Conservation (phyloP, 2,888 invertebrate genomes). For the Nephrotoma appendiculata region DNA sequence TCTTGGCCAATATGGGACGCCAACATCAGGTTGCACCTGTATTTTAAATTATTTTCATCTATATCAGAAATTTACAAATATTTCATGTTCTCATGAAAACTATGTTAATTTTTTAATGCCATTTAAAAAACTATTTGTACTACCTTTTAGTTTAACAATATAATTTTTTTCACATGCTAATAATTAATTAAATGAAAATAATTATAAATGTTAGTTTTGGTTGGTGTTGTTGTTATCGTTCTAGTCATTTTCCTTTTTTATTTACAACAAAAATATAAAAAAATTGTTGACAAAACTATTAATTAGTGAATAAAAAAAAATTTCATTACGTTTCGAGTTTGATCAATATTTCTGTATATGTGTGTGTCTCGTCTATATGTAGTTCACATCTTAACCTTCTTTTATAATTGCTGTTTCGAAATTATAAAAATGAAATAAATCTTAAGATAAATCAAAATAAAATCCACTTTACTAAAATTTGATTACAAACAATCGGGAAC, state of each 20-base stretch:
- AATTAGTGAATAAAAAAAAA: background rate
- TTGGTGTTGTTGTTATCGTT: background rate
- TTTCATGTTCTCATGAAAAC: background rate
- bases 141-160: background rate
- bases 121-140: background rate
- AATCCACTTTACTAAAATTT: slow-evolving; percentile 1
- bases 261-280: background rate
- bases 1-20: too few relatives aligned
- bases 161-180: background rate
- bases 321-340: background rate
- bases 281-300: background rate
- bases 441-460: background rate
- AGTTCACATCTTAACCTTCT: background rate
- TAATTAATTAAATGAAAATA: background rate
- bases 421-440: background rate
- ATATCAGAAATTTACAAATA: background rate
- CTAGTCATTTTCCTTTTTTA: background rate
- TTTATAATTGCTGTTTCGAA: background rate
- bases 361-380: background rate
- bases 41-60: background rate
- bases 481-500: background rate
- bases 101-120: background rate
- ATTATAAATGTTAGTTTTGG: background rate
- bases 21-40: too few relatives aligned
- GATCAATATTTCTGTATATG: background rate